Conservation (phyloP, 64 coral and sea anemone genomes). For the Pachyseris speciosa region DNA sequence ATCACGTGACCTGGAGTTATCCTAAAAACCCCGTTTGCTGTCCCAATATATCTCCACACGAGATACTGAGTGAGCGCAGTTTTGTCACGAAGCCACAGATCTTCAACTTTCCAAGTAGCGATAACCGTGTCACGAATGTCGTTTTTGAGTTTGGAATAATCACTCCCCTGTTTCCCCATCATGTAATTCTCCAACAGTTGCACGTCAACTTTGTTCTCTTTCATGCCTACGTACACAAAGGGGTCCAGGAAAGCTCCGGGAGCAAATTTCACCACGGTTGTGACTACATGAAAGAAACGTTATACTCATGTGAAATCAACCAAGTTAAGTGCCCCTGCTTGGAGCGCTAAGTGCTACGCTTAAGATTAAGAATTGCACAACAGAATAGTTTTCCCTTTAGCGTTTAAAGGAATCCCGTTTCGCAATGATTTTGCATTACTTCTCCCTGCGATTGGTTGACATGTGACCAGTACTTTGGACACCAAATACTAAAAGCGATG, state of each 20-base stretch:
- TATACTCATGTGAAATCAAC: background rate
- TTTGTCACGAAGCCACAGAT: constrained; percentile 43
- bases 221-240: constrained; percentile 52
- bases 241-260: constrained; percentile 56
- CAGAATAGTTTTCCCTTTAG: no score
- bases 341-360: no score
- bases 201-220: constrained; percentile 9
- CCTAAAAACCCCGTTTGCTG: constrained; percentile 65
- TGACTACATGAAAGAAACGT: constrained; percentile 17
- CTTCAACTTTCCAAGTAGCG: constrained; percentile 52
- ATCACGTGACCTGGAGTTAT: constrained; percentile 33
- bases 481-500: no score
- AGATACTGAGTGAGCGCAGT: constrained; percentile 30
- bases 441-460: no score
- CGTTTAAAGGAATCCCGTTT: no score
- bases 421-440: no score
- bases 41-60: constrained; percentile 75
- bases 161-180: background rate
- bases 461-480: no score
- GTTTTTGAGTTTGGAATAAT: constrained; percentile 23
- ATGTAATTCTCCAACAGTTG: constrained; percentile 13
- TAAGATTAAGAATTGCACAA: no score
- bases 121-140: constrained; percentile 60
- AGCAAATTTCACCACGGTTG: constrained; percentile 65
- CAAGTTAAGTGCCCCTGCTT: background rate